A percentile compares a stretch with the other conserved stretches of the same genome.
phyloP scores from a whole-genome alignment of 2,888 invertebrate genomes.

The Napeogenes sylphis region DNA sequence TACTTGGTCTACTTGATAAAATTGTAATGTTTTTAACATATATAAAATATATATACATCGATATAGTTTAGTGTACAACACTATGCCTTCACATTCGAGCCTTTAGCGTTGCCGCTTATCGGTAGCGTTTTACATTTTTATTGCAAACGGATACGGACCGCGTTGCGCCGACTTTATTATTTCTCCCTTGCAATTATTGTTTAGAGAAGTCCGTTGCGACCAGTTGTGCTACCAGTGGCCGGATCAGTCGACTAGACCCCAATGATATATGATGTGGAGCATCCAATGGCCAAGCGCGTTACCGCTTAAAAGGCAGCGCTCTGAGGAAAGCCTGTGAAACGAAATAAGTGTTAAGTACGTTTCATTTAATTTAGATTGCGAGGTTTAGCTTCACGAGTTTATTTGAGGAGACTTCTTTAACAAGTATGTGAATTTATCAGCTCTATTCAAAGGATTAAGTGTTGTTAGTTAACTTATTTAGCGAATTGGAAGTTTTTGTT shows the following conservation, averaged over 20 bases:
- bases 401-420: conserved; percentile 4
- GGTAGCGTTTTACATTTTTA: conserved; percentile 76
- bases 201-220: conserved; percentile 59
- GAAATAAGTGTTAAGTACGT: conserved; percentile 7
- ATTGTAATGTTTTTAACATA: no score
- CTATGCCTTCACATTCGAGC: conserved; percentile 63
- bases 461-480: background rate
- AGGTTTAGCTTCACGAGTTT: conserved; percentile 3
- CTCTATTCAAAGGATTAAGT: background rate
- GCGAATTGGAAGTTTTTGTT: background rate
- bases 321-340: background rate
- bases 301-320: conserved; percentile 3
- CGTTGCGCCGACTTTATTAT: conserved; percentile 71
- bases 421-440: background rate
- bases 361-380: conserved; percentile 5
- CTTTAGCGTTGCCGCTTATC: conserved; percentile 72
- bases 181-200: conserved; percentile 74
- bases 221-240: conserved; percentile 34
- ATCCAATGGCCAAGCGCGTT: background rate
- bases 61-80: conserved; percentile 33
- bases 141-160: conserved; percentile 74
- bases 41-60: conserved; percentile 19
- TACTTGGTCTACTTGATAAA: no score
- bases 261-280: conserved; percentile 8
- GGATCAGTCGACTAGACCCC: conserved; percentile 9